phyloP scores from a whole-genome alignment of 1,140 invertebrate genomes.

The Pantala flavescens region DNA sequence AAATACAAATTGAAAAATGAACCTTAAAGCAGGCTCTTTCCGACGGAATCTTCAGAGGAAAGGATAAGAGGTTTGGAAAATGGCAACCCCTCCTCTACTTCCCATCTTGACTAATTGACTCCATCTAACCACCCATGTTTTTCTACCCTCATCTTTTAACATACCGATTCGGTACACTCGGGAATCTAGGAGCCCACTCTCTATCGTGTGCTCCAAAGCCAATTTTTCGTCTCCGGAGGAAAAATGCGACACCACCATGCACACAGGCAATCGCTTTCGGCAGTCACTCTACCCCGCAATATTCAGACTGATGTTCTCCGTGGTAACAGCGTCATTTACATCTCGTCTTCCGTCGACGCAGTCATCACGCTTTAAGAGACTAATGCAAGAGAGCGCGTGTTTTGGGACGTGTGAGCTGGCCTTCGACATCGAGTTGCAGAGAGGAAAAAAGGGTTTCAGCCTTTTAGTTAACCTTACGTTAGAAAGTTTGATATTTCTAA shows the following conservation, averaged over 20 bases:
- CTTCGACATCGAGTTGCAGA: too few relatives aligned
- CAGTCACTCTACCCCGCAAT: neutral
- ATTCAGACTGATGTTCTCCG: neutral
- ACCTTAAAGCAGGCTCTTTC: neutral
- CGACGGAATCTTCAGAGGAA: neutral
- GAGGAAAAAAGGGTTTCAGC: too few relatives aligned
- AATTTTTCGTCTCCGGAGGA: neutral
- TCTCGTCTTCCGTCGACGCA: neutral
- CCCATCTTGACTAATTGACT: neutral
- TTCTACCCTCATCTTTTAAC: neutral
- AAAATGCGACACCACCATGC: neutral
- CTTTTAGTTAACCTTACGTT: too few relatives aligned
- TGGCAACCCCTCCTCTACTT: neutral
- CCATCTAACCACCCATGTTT: neutral
- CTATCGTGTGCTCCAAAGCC: too few relatives aligned
- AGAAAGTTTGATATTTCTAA: too few relatives aligned
- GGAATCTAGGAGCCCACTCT: too few relatives aligned
- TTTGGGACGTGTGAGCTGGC: neutral
- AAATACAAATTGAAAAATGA: slow-evolving; percentile 11
- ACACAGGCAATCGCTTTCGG: neutral
- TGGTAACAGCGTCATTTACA: neutral
- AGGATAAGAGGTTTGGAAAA: neutral
- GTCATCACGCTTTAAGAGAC: slow-evolving; percentile 1
- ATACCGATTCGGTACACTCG: neutral
- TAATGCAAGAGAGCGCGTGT: slow-evolving; percentile 3